Evolutionary conservation across 2,888 invertebrate genomes (phyloP).

Genomic region (Dioctria rufipes): DNA sequence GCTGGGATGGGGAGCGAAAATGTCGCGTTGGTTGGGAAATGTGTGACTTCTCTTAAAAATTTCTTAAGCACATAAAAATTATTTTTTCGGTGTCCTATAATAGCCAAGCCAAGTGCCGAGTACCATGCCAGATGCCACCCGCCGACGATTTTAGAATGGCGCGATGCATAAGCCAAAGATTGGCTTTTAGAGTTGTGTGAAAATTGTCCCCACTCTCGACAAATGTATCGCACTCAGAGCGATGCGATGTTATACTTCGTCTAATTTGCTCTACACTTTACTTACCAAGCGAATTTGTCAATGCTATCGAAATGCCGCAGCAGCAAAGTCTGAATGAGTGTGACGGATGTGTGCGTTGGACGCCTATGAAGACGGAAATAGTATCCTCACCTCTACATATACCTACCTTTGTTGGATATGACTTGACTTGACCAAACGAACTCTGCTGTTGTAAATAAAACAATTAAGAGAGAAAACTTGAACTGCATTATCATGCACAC

Average conservation of each 20-base stretch:
- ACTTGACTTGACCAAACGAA: too few relatives aligned
- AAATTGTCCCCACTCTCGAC: not conserved
- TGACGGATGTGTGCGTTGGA: not conserved
- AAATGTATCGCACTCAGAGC: not conserved
- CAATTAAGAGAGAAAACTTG: not conserved
- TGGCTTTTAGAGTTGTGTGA: not conserved
- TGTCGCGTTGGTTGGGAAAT: constrained; percentile 40
- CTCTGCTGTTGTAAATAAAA: too few relatives aligned
- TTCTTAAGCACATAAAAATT: constrained; percentile 48
- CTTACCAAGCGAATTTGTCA: constrained; percentile 14
- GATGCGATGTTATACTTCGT: not conserved
- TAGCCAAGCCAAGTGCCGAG: too few relatives aligned
- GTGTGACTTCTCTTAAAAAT: constrained; percentile 49
- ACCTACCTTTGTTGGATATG: too few relatives aligned
- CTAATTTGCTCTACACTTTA: not conserved
- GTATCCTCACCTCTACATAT: too few relatives aligned
- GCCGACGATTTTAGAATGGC: not conserved
- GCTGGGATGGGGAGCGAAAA: constrained; percentile 46
- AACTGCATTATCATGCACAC: not conserved
- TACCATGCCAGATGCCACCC: not conserved
- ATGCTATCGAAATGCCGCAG: constrained; percentile 10
- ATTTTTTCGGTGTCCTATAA: not conserved
- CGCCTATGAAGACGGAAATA: too few relatives aligned
- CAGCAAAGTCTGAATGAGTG: not conserved
- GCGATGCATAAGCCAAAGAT: constrained; percentile 7